phyloP scores from a whole-genome alignment of 2,113 vertebrate genomes.

The Chlamydotis undulata region DNA sequence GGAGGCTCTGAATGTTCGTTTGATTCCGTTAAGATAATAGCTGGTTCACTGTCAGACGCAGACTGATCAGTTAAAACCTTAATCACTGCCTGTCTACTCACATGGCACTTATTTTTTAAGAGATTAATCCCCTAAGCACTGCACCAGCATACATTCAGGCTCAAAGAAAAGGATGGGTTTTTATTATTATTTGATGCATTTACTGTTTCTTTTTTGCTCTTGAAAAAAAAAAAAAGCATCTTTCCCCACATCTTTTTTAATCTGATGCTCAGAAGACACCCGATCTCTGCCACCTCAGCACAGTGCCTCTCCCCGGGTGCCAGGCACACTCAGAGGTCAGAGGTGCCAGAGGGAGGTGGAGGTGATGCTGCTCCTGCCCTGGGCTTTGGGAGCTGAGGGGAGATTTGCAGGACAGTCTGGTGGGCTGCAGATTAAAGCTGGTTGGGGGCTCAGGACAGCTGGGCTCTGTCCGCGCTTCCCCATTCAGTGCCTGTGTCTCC shows the following conservation, averaged over 20 bases:
- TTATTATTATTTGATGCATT: constrained; percentile 45
- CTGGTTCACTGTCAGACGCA: constrained; percentile 99
- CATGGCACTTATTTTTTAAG: constrained; percentile 92
- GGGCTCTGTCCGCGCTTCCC: background rate
- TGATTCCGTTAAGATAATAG: constrained; percentile 99
- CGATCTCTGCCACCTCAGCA: background rate
- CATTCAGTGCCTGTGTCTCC: background rate
- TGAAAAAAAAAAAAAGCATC: background rate
- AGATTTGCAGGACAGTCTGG: fast-evolving
- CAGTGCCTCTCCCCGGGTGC: background rate
- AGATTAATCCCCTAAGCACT: constrained; percentile 89
- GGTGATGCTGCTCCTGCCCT: background rate
- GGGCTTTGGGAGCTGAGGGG: background rate
- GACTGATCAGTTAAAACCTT: constrained; percentile 99
- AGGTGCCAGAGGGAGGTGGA: background rate
- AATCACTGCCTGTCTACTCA: constrained; percentile 99
- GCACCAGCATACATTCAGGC: constrained; percentile 82
- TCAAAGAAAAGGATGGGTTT: constrained; percentile 70
- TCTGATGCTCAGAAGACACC: background rate
- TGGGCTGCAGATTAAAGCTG: background rate
- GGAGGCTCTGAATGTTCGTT: constrained; percentile 97
- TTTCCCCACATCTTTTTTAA: background rate
- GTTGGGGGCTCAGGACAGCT: background rate
- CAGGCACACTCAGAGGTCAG: fast-evolving
- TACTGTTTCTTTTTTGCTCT: constrained; percentile 2